A percentile compares a stretch with the other conserved stretches of the same genome.
These are phyloP conservation scores for Ophion slaviceki DNA, from an alignment of 2,888 invertebrate species.

Conservation along the genomic window DNA sequence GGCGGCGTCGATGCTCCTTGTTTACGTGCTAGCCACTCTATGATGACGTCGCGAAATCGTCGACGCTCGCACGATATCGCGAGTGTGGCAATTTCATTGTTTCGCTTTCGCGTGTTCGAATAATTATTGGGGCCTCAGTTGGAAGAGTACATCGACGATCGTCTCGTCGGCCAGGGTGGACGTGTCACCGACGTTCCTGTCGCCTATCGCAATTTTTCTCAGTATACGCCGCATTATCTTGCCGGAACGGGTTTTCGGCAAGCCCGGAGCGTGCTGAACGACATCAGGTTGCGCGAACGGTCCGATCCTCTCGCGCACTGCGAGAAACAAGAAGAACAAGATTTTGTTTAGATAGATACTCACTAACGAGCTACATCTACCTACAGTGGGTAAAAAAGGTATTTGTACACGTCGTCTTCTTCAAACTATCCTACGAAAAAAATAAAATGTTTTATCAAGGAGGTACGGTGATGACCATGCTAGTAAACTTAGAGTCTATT, in stretches of 20 bases:
- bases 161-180: constrained; percentile 96
- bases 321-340: background rate
- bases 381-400: too few species aligned
- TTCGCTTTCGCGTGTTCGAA: background rate
- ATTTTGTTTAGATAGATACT: background rate
- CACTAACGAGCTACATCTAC: too few species aligned
- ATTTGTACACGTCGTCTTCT: too few species aligned
- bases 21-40: background rate
- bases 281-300: constrained; percentile 98
- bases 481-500: too few species aligned
- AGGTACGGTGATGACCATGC: too few species aligned
- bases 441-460: too few species aligned
- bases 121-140: constrained; percentile 86
- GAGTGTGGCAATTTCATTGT: constrained; percentile 11
- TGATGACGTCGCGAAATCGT: background rate
- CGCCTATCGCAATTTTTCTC: constrained; percentile 95
- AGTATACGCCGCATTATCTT: constrained; percentile 99
- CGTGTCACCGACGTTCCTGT: constrained; percentile 95
- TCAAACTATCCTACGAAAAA: too few species aligned
- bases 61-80: constrained; percentile 3
- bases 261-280: constrained; percentile 95
- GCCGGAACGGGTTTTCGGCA: constrained; percentile 98
- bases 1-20: background rate
- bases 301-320: constrained; percentile 96
- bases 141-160: constrained; percentile 93